Conservation (phyloP, 2,113 vertebrate species). For the Synodontis membranacea region DNA sequence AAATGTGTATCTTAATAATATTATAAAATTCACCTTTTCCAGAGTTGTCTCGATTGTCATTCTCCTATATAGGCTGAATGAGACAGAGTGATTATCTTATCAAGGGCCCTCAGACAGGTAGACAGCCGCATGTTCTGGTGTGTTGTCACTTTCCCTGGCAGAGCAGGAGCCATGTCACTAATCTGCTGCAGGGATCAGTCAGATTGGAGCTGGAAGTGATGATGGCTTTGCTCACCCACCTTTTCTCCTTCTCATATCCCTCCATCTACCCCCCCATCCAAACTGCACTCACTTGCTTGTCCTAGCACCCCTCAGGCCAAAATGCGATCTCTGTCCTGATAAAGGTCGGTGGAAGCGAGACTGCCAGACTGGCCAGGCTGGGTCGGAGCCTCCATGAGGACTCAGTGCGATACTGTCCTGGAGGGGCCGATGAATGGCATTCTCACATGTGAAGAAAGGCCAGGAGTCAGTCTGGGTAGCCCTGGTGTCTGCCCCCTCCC, state of each 20-base stretch:
- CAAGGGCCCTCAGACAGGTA: constrained; percentile 54
- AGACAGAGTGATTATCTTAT: constrained; percentile 59
- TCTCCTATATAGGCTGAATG: constrained; percentile 56
- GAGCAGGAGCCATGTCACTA: constrained; percentile 64
- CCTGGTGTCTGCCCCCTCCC: constrained; percentile 69
- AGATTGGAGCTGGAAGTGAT: constrained; percentile 56
- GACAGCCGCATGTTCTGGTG: constrained; percentile 58
- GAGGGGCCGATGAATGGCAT: constrained; percentile 73
- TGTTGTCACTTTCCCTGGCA: constrained; percentile 74
- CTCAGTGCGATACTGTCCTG: constrained; percentile 69
- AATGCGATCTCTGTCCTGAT: constrained; percentile 65
- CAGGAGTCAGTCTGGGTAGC: constrained; percentile 71
- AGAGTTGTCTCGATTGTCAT: constrained; percentile 50
- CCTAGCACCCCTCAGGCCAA: constrained; percentile 61
- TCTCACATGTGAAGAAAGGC: constrained; percentile 67
- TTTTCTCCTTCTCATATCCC: constrained; percentile 39
- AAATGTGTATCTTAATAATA: not conserved
- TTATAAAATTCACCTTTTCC: constrained; percentile 15
- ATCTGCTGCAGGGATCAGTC: constrained; percentile 65
- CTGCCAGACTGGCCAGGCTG: constrained; percentile 65
- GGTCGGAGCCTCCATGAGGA: constrained; percentile 60
- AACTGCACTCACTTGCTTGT: constrained; percentile 36
- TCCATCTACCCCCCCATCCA: constrained; percentile 45
- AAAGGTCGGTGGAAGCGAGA: constrained; percentile 65
- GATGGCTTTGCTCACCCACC: constrained; percentile 56